These are phyloP conservation scores for Crematogaster levior DNA, from an alignment of 2,888 invertebrate species.

Conservation along the genomic window DNA sequence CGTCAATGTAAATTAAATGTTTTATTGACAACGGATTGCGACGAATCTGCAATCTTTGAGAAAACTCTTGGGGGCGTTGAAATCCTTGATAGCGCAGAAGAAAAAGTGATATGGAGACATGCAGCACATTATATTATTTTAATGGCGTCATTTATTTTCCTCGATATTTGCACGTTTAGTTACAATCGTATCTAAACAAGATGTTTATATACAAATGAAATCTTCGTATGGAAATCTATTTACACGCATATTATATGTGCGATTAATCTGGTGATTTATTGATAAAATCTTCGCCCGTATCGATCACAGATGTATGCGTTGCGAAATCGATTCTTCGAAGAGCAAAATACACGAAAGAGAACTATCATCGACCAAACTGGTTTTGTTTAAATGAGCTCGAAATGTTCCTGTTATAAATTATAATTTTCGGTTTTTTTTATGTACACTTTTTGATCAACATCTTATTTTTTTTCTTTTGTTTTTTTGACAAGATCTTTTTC, in stretches of 20 bases:
- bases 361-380: neutral
- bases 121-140: constrained; percentile 31
- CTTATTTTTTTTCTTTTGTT: neutral
- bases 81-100: neutral
- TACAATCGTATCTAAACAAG: constrained; percentile 18
- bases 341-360: neutral
- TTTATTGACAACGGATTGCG: neutral
- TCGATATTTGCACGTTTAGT: neutral
- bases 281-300: constrained; percentile 10
- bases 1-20: constrained; percentile 6
- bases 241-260: neutral
- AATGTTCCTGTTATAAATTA: neutral
- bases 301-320: neutral
- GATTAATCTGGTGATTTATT: constrained; percentile 27
- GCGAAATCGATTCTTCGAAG: neutral
- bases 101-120: neutral
- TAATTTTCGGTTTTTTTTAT: neutral
- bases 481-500: neutral
- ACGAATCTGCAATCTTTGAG: neutral
- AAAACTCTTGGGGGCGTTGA: constrained; percentile 3
- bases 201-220: neutral
- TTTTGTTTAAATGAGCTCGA: neutral
- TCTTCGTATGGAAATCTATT: constrained; percentile 22
- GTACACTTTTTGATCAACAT: neutral
- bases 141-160: constrained; percentile 29